Conservation (phyloP, 2,797 vertebrate species). For the Myioborus miniatus region DNA sequence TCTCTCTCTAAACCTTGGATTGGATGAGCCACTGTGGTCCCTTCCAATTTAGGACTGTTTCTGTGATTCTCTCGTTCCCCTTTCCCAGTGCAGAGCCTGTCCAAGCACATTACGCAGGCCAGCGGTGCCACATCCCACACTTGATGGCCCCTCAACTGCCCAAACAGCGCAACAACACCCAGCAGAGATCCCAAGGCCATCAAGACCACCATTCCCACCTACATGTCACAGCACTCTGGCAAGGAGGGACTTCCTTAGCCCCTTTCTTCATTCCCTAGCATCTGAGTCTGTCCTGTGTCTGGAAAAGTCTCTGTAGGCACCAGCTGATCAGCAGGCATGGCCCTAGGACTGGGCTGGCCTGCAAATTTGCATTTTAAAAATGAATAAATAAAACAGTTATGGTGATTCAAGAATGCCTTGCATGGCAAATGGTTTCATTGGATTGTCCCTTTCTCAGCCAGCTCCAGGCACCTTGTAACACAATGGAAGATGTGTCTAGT, state of each 20-base stretch:
- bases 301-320: background rate
- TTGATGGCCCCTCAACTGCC: background rate
- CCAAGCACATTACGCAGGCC: rapidly evolving
- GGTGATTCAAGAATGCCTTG: background rate
- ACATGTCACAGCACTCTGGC: rapidly evolving
- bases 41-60: background rate
- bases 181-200: background rate
- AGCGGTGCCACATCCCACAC: rapidly evolving
- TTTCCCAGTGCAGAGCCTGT: rapidly evolving
- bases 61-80: background rate
- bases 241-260: background rate
- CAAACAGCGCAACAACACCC: background rate
- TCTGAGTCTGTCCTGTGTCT: background rate
- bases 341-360: background rate
- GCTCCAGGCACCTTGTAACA: rapidly evolving
- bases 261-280: background rate
- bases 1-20: background rate
- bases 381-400: background rate
- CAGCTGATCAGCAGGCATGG: background rate
- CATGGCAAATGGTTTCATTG: background rate
- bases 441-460: background rate
- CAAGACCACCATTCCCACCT: background rate
- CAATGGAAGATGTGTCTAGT: background rate
- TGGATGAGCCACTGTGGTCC: no score
- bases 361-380: background rate